These are phyloP conservation scores for Biston betularia DNA, from an alignment of 2,888 invertebrate genomes.

Conservation along the genomic window DNA sequence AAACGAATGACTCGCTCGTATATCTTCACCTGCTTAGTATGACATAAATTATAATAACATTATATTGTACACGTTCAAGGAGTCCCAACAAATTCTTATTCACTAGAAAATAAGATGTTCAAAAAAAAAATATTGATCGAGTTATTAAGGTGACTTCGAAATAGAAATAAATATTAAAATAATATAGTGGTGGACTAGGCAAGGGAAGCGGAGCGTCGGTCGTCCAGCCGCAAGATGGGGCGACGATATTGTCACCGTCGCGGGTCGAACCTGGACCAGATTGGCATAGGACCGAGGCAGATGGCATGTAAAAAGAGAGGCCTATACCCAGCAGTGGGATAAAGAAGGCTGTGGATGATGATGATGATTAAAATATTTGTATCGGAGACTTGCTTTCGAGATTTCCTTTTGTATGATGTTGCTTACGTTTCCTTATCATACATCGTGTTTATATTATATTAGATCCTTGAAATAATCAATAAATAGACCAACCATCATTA, in stretches of 20 bases:
- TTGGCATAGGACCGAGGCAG: too few species aligned
- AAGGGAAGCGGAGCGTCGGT: too few species aligned
- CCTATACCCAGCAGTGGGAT: too few species aligned
- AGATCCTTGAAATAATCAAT: too few species aligned
- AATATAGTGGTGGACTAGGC: too few species aligned
- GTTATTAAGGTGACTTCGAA: constrained; percentile 72
- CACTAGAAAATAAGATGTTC: constrained; percentile 82
- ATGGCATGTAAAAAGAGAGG: too few species aligned
- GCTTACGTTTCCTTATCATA: constrained; percentile 43
- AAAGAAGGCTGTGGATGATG: too few species aligned
- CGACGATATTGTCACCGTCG: too few species aligned
- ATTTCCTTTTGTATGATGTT: constrained; percentile 60
- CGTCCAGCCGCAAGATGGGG: too few species aligned
- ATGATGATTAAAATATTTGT: too few species aligned
- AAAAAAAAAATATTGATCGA: constrained; percentile 71
- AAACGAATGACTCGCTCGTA: constrained; percentile 84
- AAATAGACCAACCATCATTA: too few species aligned
- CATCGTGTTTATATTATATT: constrained; percentile 42
- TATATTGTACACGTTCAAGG: constrained; percentile 84
- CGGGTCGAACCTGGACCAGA: too few species aligned
- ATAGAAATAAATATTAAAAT: constrained; percentile 70
- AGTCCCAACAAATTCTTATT: constrained; percentile 84
- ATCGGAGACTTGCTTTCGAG: constrained; percentile 64
- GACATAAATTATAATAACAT: constrained; percentile 86
- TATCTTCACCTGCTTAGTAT: constrained; percentile 86